phyloP scores from a whole-genome alignment of 2,888 invertebrate species.

The Caenorhabditis drosophilae region DNA sequence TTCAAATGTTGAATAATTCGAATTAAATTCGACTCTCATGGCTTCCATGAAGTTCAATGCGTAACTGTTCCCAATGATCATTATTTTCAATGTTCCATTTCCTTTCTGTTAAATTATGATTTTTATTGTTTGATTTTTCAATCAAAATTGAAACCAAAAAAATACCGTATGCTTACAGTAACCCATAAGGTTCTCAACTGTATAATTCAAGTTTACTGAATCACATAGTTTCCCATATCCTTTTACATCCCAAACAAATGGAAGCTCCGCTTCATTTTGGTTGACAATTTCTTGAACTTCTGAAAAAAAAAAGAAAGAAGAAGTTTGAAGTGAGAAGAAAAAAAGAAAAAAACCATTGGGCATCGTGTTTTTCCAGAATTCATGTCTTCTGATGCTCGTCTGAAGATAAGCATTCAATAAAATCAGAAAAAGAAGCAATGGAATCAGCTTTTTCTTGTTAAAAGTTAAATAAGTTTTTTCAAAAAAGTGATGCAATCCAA shows the following conservation, averaged over 20 bases:
- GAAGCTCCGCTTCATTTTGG: slow-evolving; percentile 6
- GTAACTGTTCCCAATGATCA: slow-evolving; percentile 31
- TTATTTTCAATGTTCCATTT: slow-evolving; percentile 12
- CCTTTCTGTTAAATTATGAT: slow-evolving; percentile 6
- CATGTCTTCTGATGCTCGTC: slow-evolving; percentile 3
- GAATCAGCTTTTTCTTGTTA: neutral
- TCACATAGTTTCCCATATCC: slow-evolving; percentile 5
- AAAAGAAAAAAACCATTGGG: too few species aligned
- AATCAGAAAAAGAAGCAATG: slow-evolving; percentile 1
- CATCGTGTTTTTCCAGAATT: slow-evolving; percentile 13
- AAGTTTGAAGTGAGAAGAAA: too few species aligned
- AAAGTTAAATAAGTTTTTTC: slow-evolving; percentile 13
- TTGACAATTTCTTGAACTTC: slow-evolving; percentile 8
- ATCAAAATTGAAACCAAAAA: neutral
- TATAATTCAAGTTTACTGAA: too few species aligned
- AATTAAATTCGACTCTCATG: slow-evolving; percentile 11
- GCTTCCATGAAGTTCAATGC: slow-evolving; percentile 11
- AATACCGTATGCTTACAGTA: slow-evolving; percentile 16
- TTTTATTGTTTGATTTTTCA: neutral
- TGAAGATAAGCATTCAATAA: slow-evolving; percentile 8
- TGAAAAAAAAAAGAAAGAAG: neutral
- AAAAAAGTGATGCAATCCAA: slow-evolving; percentile 8
- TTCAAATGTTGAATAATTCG: slow-evolving; percentile 19
- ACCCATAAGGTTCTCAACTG: slow-evolving; percentile 2
- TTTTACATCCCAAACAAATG: slow-evolving; percentile 6